Evolutionary conservation across 1,140 invertebrate genomes (phyloP).

Genomic region (Aleiodes sp.): DNA sequence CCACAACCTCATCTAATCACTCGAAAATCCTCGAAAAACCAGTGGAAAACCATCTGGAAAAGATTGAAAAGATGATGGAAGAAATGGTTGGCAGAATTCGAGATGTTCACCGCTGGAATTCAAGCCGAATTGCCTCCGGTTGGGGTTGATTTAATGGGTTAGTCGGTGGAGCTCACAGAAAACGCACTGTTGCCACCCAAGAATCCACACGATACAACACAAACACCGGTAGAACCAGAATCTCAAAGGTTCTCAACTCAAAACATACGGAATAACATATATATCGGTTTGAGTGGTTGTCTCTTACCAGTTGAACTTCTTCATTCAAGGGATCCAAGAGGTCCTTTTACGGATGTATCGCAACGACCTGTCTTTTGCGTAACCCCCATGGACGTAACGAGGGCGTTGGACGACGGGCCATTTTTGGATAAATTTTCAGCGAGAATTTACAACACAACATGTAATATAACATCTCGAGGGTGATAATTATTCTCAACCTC

Average conservation of each 20-base stretch:
- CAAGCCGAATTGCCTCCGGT: not conserved
- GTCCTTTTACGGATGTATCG: constrained; percentile 46
- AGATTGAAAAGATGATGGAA: not conserved
- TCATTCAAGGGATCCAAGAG: constrained; percentile 43
- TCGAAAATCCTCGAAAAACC: too few species aligned
- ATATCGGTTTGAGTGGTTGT: not conserved
- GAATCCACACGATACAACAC: not conserved
- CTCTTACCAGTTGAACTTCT: constrained; percentile 37
- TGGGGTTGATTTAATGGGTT: constrained; percentile 29
- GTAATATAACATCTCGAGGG: not conserved
- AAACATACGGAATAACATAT: not conserved
- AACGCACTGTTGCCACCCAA: constrained; percentile 31
- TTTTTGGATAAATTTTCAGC: constrained; percentile 43
- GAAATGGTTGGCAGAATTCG: not conserved
- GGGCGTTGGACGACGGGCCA: constrained; percentile 37
- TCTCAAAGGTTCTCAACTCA: constrained; percentile 61
- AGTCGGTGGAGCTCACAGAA: constrained; percentile 1
- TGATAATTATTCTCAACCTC: not conserved
- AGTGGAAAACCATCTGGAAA: not conserved
- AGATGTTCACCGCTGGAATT: not conserved
- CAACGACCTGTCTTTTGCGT: constrained; percentile 44
- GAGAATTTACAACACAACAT: constrained; percentile 12
- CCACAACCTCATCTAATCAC: too few species aligned
- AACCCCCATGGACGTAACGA: constrained; percentile 37
- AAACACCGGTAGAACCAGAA: constrained; percentile 57